Conservation (phyloP, 1,140 invertebrate species). For the Propsilocerus akamusi region DNA sequence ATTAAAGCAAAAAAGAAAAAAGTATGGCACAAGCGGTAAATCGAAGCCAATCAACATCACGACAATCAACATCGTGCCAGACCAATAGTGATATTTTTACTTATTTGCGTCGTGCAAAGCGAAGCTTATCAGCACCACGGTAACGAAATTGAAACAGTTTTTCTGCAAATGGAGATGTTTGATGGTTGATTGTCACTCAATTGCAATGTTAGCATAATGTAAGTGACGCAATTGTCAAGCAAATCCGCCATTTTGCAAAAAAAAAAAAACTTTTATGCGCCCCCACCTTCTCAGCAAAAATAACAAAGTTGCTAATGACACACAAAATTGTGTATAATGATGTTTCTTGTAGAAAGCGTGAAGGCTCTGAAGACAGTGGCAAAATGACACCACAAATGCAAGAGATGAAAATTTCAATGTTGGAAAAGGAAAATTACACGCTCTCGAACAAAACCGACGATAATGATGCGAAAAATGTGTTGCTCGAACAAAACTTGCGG, state of each 20-base stretch:
- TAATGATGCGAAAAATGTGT: slow-evolving; percentile 8
- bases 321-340: no score
- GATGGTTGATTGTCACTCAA: no score
- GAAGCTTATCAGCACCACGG: slow-evolving; percentile 20
- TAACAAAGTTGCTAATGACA: no score
- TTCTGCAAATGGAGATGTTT: not conserved
- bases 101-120: slow-evolving; percentile 13
- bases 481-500: slow-evolving; percentile 15
- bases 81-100: slow-evolving; percentile 14
- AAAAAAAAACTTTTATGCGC: no score
- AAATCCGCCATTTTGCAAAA: no score
- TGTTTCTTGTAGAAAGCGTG: not conserved
- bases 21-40: slow-evolving; percentile 14
- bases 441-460: slow-evolving; percentile 8
- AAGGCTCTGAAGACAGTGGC: not conserved
- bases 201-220: no score
- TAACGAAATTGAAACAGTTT: not conserved
- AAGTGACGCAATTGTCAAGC: no score
- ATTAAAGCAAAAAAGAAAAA: slow-evolving; percentile 6
- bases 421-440: not conserved
- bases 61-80: slow-evolving; percentile 16
- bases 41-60: slow-evolving; percentile 28
- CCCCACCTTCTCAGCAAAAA: slow-evolving; percentile 9
- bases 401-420: not conserved
- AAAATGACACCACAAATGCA: not conserved